A percentile compares a stretch with the other conserved stretches of the same genome.
Evolutionary conservation across 2,888 invertebrate genomes (phyloP).

Genomic region (Myopa testacea): DNA sequence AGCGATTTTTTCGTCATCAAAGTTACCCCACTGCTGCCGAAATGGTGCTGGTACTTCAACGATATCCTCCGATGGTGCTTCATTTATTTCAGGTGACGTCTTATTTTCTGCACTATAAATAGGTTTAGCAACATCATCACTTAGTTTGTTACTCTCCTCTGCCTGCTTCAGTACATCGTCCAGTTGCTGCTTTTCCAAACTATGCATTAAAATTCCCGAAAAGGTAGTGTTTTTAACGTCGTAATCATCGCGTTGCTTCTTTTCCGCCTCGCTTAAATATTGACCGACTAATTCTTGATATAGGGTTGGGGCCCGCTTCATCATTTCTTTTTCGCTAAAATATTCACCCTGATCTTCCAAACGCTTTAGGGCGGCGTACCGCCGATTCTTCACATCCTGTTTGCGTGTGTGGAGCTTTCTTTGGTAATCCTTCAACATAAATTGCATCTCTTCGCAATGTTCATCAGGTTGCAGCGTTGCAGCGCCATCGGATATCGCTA

Average conservation of each 20-base stretch:
- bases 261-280: constrained; percentile 83
- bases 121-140: not conserved
- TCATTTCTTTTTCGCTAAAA: constrained; percentile 94
- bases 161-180: constrained; percentile 70
- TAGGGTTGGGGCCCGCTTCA: constrained; percentile 87
- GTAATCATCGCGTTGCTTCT: constrained; percentile 73
- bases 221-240: constrained; percentile 73
- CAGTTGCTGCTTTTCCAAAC: constrained; percentile 80
- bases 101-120: not conserved
- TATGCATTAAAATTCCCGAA: constrained; percentile 82
- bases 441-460: constrained; percentile 72
- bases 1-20: constrained; percentile 68
- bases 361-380: constrained; percentile 84
- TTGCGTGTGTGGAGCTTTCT: constrained; percentile 71
- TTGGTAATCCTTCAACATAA: constrained; percentile 75
- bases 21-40: constrained; percentile 72
- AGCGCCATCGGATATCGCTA: constrained; percentile 61
- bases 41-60: constrained; percentile 56
- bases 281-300: constrained; percentile 92
- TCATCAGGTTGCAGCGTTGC: constrained; percentile 51
- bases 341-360: constrained; percentile 76
- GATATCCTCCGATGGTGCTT: not conserved
- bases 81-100: not conserved
- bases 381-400: constrained; percentile 79
- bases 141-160: constrained; percentile 67